These are phyloP conservation scores for Coryphaenoides rupestris DNA, from an alignment of 2,113 vertebrate genomes.

Conservation along the genomic window DNA sequence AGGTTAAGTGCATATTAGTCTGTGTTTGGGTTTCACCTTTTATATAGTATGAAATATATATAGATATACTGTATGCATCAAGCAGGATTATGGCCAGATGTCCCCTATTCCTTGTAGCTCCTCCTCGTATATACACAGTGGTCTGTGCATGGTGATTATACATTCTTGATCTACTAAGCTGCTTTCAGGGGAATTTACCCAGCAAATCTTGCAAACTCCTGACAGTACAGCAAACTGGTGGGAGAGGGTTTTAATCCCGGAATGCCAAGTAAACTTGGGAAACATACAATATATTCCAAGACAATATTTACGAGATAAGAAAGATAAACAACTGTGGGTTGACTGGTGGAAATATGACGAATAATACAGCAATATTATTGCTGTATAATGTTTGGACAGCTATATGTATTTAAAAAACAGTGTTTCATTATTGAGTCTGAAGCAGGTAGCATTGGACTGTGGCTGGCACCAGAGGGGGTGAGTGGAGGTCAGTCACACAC, in stretches of 20 bases:
- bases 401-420: no score
- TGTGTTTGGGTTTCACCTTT: slow-evolving; percentile 20
- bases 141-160: slow-evolving; percentile 26
- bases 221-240: slow-evolving; percentile 17
- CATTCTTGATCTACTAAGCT: slow-evolving; percentile 44
- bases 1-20: slow-evolving; percentile 1
- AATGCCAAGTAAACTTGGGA: not conserved
- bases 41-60: slow-evolving; percentile 21
- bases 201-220: slow-evolving; percentile 32
- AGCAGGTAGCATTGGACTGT: slow-evolving; percentile 15
- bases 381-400: no score
- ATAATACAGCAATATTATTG: no score
- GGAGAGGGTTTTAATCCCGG: slow-evolving; percentile 28
- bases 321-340: no score
- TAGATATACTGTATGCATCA: not conserved
- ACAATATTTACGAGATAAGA: no score
- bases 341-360: no score
- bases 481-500: no score
- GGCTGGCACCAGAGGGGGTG: not conserved
- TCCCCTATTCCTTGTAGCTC: not conserved
- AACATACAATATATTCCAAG: not conserved
- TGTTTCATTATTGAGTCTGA: not conserved
- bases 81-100: slow-evolving; percentile 21
- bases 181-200: slow-evolving; percentile 44
- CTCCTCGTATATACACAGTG: not conserved